Conservation (phyloP, 2,113 vertebrate species). For the Ochotona princeps region DNA sequence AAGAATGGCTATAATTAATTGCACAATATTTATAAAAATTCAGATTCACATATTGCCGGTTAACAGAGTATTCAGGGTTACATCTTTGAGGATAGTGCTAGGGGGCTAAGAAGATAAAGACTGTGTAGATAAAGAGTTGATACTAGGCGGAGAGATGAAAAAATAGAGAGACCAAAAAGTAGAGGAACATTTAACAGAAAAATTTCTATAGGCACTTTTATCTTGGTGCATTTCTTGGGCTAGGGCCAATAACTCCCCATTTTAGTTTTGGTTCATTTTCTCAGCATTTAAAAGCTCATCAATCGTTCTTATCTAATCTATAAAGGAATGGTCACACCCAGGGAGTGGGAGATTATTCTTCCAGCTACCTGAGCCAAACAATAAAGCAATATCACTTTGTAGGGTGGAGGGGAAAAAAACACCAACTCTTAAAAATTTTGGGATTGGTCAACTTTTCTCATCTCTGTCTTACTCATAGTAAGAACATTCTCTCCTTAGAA, state of each 20-base stretch:
- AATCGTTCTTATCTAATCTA: slow-evolving; percentile 76
- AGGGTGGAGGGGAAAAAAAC: background rate
- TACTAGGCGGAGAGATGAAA: background rate
- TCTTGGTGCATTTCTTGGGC: slow-evolving; percentile 45
- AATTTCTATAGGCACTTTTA: slow-evolving; percentile 37
- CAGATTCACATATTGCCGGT: background rate
- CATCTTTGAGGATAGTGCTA: background rate
- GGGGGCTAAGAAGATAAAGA: background rate
- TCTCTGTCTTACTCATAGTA: background rate
- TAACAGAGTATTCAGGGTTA: background rate
- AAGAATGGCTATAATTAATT: background rate
- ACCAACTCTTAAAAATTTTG: background rate
- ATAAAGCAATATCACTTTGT: background rate
- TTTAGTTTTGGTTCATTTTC: slow-evolving; percentile 65
- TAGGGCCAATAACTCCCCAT: background rate
- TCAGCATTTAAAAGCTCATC: slow-evolving; percentile 74
- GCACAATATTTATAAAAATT: background rate
- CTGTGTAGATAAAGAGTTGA: background rate
- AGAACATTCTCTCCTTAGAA: slow-evolving; percentile 15
- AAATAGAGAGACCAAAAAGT: background rate
- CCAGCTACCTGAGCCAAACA: slow-evolving; percentile 58
- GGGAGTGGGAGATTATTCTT: slow-evolving; percentile 38
- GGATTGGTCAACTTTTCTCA: background rate
- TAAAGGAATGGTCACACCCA: slow-evolving; percentile 69
- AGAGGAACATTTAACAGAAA: background rate